Evolutionary conservation across 2,888 invertebrate genomes (phyloP).

Genomic region (Microctonus aethiopoides): DNA sequence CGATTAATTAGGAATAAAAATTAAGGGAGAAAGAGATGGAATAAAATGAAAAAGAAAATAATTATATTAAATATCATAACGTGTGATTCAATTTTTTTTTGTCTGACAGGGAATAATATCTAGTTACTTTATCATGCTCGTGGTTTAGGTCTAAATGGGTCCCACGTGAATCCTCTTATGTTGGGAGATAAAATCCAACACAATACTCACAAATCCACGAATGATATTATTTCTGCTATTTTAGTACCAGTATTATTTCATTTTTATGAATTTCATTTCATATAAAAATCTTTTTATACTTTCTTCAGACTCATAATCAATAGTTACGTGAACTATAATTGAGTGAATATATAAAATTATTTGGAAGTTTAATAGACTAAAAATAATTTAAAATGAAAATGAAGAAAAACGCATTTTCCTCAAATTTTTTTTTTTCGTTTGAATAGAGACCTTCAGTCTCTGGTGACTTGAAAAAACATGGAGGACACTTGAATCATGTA

Average conservation of each 20-base stretch:
- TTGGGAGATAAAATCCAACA: constrained; percentile 39
- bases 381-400: neutral
- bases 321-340: neutral
- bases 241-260: neutral
- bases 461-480: too few relatives aligned
- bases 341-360: neutral
- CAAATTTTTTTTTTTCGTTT: too few relatives aligned
- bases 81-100: constrained; percentile 25
- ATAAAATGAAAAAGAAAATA: too few relatives aligned
- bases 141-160: constrained; percentile 40
- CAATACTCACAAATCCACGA: constrained; percentile 33
- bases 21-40: too few relatives aligned
- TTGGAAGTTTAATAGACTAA: constrained; percentile 17
- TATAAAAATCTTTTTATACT: neutral
- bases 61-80: constrained; percentile 13
- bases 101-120: constrained; percentile 34
- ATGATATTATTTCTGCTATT: constrained; percentile 17
- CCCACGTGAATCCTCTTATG: constrained; percentile 39
- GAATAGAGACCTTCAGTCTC: too few relatives aligned
- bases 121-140: constrained; percentile 30
- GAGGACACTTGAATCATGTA: too few relatives aligned
- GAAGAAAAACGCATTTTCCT: neutral
- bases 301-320: neutral
- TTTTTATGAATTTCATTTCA: neutral
- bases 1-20: too few relatives aligned